A percentile compares a stretch with the other conserved stretches of the same genome.
phyloP scores from a whole-genome alignment of 2,797 vertebrate species.

The Dermochelys coriacea region DNA sequence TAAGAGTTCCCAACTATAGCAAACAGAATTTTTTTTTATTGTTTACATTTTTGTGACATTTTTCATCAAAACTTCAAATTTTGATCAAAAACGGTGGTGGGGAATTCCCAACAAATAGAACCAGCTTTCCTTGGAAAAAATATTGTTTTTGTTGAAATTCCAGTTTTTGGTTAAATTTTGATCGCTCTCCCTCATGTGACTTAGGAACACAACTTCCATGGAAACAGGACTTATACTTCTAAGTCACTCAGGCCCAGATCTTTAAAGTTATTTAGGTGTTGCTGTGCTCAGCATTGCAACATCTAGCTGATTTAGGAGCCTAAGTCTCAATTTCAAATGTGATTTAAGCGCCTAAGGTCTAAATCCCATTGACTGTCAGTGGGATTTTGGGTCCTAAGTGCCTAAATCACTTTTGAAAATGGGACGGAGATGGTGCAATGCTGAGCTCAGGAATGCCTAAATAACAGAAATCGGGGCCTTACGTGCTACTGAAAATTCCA shows the following conservation, averaged over 20 bases:
- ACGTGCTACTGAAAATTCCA: neutral
- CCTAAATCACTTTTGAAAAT: neutral
- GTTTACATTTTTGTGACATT: neutral
- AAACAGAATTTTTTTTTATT: neutral
- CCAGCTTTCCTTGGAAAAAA: neutral
- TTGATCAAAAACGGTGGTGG: neutral
- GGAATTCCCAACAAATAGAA: neutral
- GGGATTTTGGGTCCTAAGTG: neutral
- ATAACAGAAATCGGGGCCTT: neutral
- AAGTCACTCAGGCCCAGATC: neutral
- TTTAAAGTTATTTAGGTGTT: neutral
- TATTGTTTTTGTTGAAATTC: neutral
- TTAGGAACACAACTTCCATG: neutral
- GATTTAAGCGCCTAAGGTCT: neutral
- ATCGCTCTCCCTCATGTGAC: neutral
- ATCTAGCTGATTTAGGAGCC: neutral
- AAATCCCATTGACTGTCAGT: neutral
- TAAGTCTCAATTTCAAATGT: neutral
- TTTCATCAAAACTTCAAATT: neutral
- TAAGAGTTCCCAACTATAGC: neutral
- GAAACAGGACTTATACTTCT: neutral
- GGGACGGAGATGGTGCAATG: neutral
- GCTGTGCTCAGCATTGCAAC: neutral
- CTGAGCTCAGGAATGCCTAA: too few relatives aligned
- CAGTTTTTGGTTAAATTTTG: neutral